A percentile compares a stretch with the other conserved stretches of the same genome.
Conservation (phyloP, 2,888 invertebrate species). For the Polylopha cassiicola region DNA sequence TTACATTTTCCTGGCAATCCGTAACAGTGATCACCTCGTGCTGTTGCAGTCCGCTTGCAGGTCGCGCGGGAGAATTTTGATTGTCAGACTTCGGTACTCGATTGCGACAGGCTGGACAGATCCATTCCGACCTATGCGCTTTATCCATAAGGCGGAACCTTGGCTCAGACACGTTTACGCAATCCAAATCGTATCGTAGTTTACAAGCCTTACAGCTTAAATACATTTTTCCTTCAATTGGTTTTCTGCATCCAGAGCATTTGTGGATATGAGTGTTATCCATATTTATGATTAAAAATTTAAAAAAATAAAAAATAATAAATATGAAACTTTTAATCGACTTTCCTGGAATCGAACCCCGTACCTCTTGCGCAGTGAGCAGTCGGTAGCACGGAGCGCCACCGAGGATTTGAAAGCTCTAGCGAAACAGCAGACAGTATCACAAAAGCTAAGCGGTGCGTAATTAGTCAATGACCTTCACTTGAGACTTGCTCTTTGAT, state of each 20-base stretch:
- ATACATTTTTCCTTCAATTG: not conserved
- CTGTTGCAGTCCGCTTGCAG: not conserved
- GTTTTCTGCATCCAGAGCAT: not conserved
- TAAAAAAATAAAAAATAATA: no score
- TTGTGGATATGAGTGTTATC: not conserved
- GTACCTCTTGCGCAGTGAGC: no score
- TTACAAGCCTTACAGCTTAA: not conserved
- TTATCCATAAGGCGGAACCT: not conserved
- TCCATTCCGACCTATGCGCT: not conserved
- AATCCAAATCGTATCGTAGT: not conserved
- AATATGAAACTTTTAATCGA: no score
- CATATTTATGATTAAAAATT: no score
- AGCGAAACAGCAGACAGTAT: no score
- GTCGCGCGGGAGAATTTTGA: not conserved
- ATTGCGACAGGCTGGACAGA: not conserved
- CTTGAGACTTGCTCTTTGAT: no score
- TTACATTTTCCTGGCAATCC: not conserved
- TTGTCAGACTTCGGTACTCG: not conserved
- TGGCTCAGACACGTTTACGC: not conserved
- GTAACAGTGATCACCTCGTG: not conserved
- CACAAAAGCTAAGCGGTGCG: no score
- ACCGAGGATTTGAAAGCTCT: no score
- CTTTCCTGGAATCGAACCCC: no score
- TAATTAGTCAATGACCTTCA: no score
- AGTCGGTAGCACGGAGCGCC: no score